These are phyloP conservation scores for Oceanodroma leucorhoa DNA, from an alignment of 2,797 vertebrate genomes.

Conservation along the genomic window DNA sequence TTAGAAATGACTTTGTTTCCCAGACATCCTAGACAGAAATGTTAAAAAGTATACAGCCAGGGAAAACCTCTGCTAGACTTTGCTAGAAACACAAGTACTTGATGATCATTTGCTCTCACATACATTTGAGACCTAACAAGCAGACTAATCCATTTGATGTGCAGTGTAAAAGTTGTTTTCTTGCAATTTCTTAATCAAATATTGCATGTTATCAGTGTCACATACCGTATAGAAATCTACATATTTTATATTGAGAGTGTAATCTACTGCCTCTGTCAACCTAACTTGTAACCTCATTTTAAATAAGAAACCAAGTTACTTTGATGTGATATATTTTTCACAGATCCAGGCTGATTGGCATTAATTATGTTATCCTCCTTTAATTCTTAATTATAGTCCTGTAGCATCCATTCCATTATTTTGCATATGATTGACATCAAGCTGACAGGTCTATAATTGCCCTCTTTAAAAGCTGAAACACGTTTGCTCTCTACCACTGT, in stretches of 20 bases:
- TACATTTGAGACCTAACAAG: background rate
- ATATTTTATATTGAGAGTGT: background rate
- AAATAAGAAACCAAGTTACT: background rate
- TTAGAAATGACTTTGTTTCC: background rate
- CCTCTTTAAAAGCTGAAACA: background rate
- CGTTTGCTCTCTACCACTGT: background rate
- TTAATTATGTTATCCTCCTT: background rate
- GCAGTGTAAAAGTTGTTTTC: background rate
- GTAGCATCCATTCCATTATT: background rate
- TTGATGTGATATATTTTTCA: background rate
- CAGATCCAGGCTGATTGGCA: background rate
- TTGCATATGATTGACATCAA: background rate
- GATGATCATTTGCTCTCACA: background rate
- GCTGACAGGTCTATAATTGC: conserved; percentile 30
- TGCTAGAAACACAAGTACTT: background rate
- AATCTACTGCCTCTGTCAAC: background rate
- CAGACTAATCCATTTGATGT: background rate
- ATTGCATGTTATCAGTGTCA: background rate
- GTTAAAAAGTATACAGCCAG: background rate
- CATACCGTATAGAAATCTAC: background rate
- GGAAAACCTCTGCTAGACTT: background rate
- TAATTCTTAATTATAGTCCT: conserved; percentile 16
- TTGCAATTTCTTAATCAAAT: background rate
- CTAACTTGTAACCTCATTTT: background rate
- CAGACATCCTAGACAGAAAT: background rate